phyloP scores from a whole-genome alignment of 2,797 vertebrate genomes.

The Cossypha caffra region DNA sequence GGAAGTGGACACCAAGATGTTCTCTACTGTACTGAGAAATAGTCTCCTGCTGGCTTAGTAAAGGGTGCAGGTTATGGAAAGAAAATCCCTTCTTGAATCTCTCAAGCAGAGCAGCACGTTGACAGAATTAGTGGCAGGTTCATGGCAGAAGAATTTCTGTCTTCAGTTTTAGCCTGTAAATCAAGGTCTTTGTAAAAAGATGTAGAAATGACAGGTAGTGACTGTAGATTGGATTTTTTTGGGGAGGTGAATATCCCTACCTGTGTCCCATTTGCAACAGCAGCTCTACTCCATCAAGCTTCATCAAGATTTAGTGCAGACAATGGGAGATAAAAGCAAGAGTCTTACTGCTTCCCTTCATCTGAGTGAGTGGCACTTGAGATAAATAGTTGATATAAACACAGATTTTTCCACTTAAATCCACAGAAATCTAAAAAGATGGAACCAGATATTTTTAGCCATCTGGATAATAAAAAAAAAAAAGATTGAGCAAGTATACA shows the following conservation, averaged over 20 bases:
- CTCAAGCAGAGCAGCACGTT: neutral
- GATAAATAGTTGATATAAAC: neutral
- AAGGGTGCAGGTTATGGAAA: neutral
- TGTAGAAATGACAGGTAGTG: neutral
- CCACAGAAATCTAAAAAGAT: neutral
- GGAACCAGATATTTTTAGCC: neutral
- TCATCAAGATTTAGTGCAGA: neutral
- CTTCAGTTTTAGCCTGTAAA: neutral
- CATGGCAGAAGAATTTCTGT: neutral
- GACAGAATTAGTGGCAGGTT: neutral
- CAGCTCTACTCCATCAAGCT: neutral
- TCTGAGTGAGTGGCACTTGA: neutral
- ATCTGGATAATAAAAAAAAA: neutral
- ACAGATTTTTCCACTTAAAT: neutral
- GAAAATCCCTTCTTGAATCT: neutral
- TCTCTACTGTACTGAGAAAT: neutral
- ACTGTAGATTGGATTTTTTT: neutral
- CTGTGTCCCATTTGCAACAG: neutral
- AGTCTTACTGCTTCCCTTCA: neutral
- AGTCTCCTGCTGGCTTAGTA: neutral
- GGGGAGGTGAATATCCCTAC: rapidly evolving
- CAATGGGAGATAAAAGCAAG: neutral
- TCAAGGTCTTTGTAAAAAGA: neutral
- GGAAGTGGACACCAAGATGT: neutral
- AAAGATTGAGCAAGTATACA: neutral